Base-by-base conservation (phyloP, 2,888 invertebrate genomes). In the Petrolisthes manimaculis region DNA sequence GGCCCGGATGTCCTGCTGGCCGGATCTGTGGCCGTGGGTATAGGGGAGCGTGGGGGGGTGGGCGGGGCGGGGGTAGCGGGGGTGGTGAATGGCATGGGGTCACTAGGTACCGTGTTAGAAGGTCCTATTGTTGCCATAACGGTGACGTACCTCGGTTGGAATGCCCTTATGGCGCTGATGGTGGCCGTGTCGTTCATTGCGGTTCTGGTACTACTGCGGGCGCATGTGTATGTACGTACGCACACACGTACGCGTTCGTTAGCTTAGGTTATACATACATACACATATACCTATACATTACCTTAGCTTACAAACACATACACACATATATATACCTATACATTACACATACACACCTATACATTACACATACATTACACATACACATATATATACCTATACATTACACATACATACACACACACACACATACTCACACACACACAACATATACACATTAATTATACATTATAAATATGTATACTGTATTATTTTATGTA, bases 1-100 rank as follows among this genome's bases (percentile, higher is more conserved):
- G 94, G 94, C 0, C 83, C 93, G 3, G 94, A 94, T 91, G 92
- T 93, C 12, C 92, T 94, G 53, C 92, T 94, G 24, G 93, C 93
- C 85, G 93, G 93, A 4, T 93, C 93, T 18, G 92, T 94, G 5
- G 93, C 94, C n/a, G 93, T 93, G 89, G 93, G 93, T 88, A 91
- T 94, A 24, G 94, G 94, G n/a, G 93, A 93, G 91, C 92, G 92
- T 74, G 93, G 93, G 88, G 93, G 93, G 89, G 92, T 93, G 92
- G 92, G 93, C 81, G 93, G 93, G 9, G 93, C 93, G 75, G 93
- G 93, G 6, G 93, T 93, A 24, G 93, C 93, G n/a, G 93, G 93
- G 18, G 91, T 94, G 8, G 93, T 94, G 12, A 94, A 94, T 92
- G 94, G 94, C 92, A 93, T 94, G 92, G 94, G 93, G 5, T 93